These are phyloP conservation scores for Parus major DNA, from an alignment of 2,113 vertebrate species.

Conservation along the genomic window DNA sequence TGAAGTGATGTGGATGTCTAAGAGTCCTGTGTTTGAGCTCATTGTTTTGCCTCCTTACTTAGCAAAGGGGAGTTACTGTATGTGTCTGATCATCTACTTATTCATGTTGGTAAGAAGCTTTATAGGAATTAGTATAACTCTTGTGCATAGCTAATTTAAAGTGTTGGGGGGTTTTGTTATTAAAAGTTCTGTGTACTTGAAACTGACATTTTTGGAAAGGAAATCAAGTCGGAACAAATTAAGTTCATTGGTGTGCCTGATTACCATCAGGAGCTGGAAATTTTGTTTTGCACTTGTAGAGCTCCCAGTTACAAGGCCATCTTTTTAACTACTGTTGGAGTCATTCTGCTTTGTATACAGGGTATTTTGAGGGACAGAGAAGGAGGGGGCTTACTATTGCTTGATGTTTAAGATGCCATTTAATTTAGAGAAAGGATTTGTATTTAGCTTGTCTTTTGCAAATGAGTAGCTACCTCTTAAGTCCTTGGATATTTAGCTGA, in stretches of 20 bases:
- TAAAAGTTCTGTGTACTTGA: background rate
- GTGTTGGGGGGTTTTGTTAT: fast-evolving
- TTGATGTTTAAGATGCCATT: background rate
- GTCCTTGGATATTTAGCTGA: background rate
- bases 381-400: background rate
- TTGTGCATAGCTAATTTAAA: background rate
- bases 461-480: background rate
- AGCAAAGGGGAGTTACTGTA: background rate
- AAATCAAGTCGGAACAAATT: background rate
- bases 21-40: background rate
- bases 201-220: background rate
- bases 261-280: background rate
- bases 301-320: background rate
- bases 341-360: background rate
- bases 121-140: background rate
- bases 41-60: background rate
- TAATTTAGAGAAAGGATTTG: background rate
- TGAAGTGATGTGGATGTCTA: background rate
- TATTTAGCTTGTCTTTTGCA: background rate
- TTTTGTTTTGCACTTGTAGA: background rate
- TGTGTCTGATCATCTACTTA: background rate
- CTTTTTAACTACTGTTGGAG: background rate
- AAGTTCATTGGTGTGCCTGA: background rate
- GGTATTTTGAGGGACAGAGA: background rate
- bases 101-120: background rate